phyloP scores from a whole-genome alignment of 1,140 invertebrate genomes.

The Tachypleus tridentatus region DNA sequence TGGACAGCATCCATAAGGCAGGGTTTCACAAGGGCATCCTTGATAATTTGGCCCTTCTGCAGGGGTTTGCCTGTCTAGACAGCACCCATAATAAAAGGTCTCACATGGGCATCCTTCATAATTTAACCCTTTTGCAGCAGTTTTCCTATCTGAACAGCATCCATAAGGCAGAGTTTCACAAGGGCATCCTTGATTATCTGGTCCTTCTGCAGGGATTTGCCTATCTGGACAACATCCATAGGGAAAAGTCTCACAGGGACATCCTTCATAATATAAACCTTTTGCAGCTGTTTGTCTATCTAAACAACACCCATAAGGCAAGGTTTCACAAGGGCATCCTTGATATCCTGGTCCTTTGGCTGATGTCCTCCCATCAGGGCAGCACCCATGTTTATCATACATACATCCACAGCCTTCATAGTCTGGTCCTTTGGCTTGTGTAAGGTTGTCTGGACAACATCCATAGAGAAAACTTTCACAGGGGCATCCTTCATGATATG shows the following conservation, averaged over 20 bases:
- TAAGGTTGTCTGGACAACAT: constrained; percentile 61
- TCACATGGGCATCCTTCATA: constrained; percentile 16
- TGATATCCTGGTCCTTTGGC: constrained; percentile 56
- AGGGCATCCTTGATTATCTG: constrained; percentile 33
- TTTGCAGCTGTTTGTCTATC: constrained; percentile 69
- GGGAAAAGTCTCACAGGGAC: constrained; percentile 57
- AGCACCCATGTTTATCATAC: constrained; percentile 44
- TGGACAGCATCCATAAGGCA: constrained; percentile 73
- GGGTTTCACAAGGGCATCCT: constrained; percentile 74
- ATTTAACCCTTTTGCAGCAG: constrained; percentile 30
- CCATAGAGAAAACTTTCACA: constrained; percentile 41
- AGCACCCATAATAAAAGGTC: constrained; percentile 45
- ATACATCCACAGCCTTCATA: constrained; percentile 15
- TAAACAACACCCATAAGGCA: constrained; percentile 46
- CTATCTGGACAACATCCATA: constrained; percentile 68
- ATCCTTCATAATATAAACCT: constrained; percentile 57
- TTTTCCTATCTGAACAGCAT: constrained; percentile 61
- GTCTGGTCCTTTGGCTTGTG: constrained; percentile 30
- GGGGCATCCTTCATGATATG: constrained; percentile 32
- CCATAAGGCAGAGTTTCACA: constrained; percentile 41
- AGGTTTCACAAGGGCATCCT: constrained; percentile 44
- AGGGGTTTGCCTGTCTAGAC: constrained; percentile 70
- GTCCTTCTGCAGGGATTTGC: constrained; percentile 48
- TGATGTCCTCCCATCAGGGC: constrained; percentile 73
- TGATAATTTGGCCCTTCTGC: constrained; percentile 56